Conservation (phyloP, 1,140 invertebrate species). For the Anagrus nilaparvatae region DNA sequence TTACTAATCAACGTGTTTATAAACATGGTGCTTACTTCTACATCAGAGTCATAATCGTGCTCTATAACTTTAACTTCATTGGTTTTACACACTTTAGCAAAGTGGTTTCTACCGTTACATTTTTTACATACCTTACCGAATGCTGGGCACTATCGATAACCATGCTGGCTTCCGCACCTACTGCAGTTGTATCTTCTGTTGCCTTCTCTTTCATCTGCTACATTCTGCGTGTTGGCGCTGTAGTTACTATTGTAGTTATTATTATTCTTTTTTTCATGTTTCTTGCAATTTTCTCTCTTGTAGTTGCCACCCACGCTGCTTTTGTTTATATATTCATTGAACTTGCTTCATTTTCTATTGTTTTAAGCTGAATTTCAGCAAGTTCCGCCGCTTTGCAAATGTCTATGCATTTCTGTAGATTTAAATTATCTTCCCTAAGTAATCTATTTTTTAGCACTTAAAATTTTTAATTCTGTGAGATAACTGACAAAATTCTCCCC, state of each 20-base stretch:
- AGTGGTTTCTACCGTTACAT: constrained; percentile 14
- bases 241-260: neutral
- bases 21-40: neutral
- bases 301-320: too few relatives aligned
- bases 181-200: neutral
- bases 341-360: constrained; percentile 3
- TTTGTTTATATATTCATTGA: neutral
- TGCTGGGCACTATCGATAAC: constrained; percentile 11
- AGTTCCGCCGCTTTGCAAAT: constrained; percentile 16
- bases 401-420: constrained; percentile 16
- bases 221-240: neutral
- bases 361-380: constrained; percentile 16
- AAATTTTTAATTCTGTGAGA: constrained; percentile 18
- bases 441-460: constrained; percentile 18
- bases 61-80: constrained; percentile 9
- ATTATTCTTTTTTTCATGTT: neutral
- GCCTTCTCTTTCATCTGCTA: neutral
- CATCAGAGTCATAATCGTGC: neutral
- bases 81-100: constrained; percentile 13
- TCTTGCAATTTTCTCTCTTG: constrained; percentile 1
- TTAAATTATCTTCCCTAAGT: constrained; percentile 13
- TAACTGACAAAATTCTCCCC: constrained; percentile 16
- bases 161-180: constrained; percentile 8
- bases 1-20: constrained; percentile 10
- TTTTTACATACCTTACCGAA: constrained; percentile 10